Conservation (phyloP, 2,888 invertebrate species). For the Andrena bicolor region DNA sequence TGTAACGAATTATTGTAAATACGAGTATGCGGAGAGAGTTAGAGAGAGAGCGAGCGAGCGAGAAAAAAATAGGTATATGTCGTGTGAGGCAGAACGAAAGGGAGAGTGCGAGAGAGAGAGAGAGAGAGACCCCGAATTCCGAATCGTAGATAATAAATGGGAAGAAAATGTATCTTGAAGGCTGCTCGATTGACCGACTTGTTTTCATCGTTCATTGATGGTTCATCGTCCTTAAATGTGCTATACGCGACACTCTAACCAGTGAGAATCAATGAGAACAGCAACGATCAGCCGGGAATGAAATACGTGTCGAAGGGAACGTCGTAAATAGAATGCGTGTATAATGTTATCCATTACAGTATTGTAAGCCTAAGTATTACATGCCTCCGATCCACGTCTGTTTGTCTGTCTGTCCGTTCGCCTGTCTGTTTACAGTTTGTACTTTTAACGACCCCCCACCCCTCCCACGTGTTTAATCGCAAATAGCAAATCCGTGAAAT, state of each 20-base stretch:
- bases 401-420: constrained; percentile 74
- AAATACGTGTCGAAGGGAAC: constrained; percentile 47
- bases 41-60: constrained; percentile 34
- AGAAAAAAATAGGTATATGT: constrained; percentile 55
- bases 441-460: constrained; percentile 46
- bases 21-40: constrained; percentile 67
- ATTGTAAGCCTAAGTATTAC: constrained; percentile 82
- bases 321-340: constrained; percentile 71
- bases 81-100: constrained; percentile 35
- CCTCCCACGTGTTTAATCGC: constrained; percentile 61
- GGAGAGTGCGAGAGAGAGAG: constrained; percentile 45
- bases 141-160: constrained; percentile 69
- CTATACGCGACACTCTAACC: constrained; percentile 51
- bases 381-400: constrained; percentile 74
- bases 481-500: constrained; percentile 61
- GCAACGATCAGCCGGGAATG: constrained; percentile 50
- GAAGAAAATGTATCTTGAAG: constrained; percentile 63
- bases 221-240: constrained; percentile 55
- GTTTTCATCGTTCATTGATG: constrained; percentile 71
- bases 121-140: constrained; percentile 56
- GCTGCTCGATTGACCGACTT: constrained; percentile 73
- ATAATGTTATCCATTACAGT: constrained; percentile 80
- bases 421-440: constrained; percentile 71
- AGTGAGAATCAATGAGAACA: constrained; percentile 49
- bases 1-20: constrained; percentile 78